Percentiles rank a stretch among this genome's conserved stretches.
These are phyloP conservation scores for Gerosis bhagava DNA, from an alignment of 2,888 invertebrate species.

Conservation along the genomic window DNA sequence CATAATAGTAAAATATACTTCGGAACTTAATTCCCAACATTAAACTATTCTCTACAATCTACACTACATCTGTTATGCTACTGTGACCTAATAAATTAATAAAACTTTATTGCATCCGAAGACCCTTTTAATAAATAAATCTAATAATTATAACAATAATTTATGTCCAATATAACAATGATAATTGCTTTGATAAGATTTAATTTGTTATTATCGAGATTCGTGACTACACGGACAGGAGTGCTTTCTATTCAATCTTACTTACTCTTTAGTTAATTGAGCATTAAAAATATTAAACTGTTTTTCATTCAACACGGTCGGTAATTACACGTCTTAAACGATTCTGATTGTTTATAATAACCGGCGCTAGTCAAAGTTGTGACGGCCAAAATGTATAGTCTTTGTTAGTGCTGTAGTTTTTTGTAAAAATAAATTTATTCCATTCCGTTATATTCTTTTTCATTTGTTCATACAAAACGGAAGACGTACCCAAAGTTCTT, in stretches of 20 bases:
- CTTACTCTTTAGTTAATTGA: slow-evolving; percentile 16
- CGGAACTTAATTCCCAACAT: no score
- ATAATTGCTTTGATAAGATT: slow-evolving; percentile 27
- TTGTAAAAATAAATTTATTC: no score
- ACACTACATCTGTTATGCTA: no score
- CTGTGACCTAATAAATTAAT: slow-evolving; percentile 11
- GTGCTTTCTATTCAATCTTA: slow-evolving; percentile 28
- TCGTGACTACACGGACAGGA: slow-evolving; percentile 20
- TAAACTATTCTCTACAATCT: no score
- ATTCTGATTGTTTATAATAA: slow-evolving; percentile 14
- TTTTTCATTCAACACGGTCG: slow-evolving; percentile 16
- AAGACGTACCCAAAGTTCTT: no score
- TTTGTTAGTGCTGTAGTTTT: no score
- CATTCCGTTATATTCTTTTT: no score
- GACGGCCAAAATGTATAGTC: neutral
- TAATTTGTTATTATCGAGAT: slow-evolving; percentile 25
- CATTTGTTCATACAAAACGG: no score
- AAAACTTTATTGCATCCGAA: slow-evolving; percentile 7
- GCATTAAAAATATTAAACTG: slow-evolving; percentile 24
- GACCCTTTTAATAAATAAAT: slow-evolving; percentile 14
- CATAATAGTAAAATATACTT: no score
- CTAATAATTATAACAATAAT: slow-evolving; percentile 19
- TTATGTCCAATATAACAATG: slow-evolving; percentile 18
- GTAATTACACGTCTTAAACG: slow-evolving; percentile 18
- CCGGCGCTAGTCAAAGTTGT: slow-evolving; percentile 6